These are phyloP conservation scores for Polyommatus icarus DNA, from an alignment of 2,888 invertebrate species.

Conservation along the genomic window DNA sequence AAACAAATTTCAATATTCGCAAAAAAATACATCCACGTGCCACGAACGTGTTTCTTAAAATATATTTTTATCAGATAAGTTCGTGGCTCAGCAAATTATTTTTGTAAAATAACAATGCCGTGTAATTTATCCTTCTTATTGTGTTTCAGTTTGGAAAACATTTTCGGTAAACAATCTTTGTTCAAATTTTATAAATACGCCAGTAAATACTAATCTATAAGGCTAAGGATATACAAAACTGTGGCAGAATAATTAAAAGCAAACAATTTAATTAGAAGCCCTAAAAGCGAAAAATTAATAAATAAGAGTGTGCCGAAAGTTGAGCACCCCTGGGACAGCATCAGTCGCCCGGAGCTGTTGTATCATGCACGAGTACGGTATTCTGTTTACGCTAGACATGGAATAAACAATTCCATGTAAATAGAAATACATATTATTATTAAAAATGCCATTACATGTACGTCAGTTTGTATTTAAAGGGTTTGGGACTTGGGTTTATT, in stretches of 20 bases:
- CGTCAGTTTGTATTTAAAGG: constrained; percentile 1
- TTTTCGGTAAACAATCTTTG: background rate
- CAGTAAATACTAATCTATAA: background rate
- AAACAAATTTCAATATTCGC: background rate
- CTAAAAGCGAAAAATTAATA: constrained; percentile 27
- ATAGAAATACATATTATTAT: constrained; percentile 19
- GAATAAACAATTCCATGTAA: constrained; percentile 18
- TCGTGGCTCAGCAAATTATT: background rate
- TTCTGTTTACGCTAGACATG: constrained; percentile 31
- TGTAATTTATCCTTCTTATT: background rate
- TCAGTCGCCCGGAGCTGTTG: constrained; percentile 59
- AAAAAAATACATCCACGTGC: background rate
- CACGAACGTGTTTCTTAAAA: background rate
- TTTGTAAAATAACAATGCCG: background rate
- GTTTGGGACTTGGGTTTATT: too few relatives aligned
- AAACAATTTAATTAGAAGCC: constrained; percentile 36
- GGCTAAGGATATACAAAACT: background rate
- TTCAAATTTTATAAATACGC: background rate
- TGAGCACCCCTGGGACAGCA: constrained; percentile 51
- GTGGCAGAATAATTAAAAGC: constrained; percentile 26
- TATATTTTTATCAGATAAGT: too few relatives aligned
- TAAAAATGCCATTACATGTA: constrained; percentile 15
- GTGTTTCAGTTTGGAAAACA: background rate
- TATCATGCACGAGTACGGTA: constrained; percentile 65
- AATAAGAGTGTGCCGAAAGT: constrained; percentile 47